These are phyloP conservation scores for Eospalax fontanierii DNA, from an alignment of 2,797 vertebrate species.

Conservation along the genomic window DNA sequence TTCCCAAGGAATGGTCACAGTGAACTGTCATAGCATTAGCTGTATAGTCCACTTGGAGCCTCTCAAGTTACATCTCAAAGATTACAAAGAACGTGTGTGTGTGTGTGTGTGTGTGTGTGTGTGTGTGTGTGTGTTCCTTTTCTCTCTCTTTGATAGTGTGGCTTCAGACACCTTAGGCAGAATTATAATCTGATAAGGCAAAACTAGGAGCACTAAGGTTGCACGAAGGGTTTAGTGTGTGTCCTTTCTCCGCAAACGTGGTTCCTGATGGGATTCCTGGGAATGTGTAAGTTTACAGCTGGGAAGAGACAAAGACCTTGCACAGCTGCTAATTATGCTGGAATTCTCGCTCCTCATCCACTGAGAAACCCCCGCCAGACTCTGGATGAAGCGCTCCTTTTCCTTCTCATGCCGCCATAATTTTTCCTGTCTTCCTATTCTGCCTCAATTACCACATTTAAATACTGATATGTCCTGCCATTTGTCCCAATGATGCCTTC, in stretches of 20 bases:
- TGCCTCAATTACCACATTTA: conserved; percentile 14
- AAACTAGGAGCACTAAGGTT: background rate
- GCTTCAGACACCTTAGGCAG: background rate
- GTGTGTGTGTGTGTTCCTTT: background rate
- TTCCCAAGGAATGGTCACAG: background rate
- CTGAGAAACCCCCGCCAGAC: background rate
- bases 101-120: background rate
- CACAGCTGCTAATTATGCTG: background rate
- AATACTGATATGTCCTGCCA: background rate
- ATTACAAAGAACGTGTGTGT: background rate
- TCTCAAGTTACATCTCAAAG: background rate
- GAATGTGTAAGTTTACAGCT: background rate
- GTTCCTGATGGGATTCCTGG: background rate
- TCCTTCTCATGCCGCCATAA: background rate
- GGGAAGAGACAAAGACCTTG: background rate
- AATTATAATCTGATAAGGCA: background rate
- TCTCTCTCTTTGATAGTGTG: background rate
- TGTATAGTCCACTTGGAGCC: background rate
- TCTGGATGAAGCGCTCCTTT: background rate
- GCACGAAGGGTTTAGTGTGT: background rate
- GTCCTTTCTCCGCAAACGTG: background rate
- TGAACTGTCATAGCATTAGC: background rate
- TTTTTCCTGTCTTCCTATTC: background rate
- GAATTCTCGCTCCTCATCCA: background rate
- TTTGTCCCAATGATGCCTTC: background rate